Conservation (phyloP, 2,113 vertebrate species). For the Glareola pratincola region DNA sequence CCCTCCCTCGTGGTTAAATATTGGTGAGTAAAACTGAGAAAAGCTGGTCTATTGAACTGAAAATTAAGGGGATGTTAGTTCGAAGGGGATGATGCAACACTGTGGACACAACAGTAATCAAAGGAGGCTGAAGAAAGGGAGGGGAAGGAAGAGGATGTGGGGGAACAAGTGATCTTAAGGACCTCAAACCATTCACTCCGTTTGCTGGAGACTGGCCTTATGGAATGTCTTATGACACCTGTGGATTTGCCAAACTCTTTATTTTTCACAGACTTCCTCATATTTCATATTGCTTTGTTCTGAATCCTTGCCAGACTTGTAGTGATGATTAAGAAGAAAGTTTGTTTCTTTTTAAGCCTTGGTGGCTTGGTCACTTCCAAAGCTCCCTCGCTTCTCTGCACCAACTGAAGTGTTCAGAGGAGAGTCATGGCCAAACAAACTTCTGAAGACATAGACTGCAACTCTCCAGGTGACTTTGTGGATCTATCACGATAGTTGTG, state of each 20-base stretch:
- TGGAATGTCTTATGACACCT: not conserved
- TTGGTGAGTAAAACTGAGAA: not conserved
- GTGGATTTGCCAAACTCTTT: not conserved
- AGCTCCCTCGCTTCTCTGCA: fast-evolving
- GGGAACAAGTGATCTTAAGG: not conserved
- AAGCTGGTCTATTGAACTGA: not conserved
- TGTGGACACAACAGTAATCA: not conserved
- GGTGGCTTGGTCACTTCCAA: not conserved
- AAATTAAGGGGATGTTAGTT: not conserved
- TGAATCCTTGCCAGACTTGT: not conserved
- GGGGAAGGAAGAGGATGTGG: not conserved
- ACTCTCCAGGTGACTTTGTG: not conserved
- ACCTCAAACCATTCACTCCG: not conserved
- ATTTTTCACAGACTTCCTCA: not conserved
- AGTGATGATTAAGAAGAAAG: not conserved
- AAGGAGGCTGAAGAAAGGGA: not conserved
- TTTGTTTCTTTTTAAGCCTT: not conserved
- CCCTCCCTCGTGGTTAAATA: not conserved
- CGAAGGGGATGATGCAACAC: not conserved
- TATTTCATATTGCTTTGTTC: not conserved
- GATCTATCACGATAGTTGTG: not conserved
- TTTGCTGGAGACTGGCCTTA: not conserved
- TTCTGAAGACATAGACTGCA: not conserved
- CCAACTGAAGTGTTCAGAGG: not conserved
- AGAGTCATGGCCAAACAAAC: not conserved